Percentiles rank a stretch among this genome's conserved stretches.
Conservation (phyloP, 2,113 vertebrate species). For the Todiramphus chloris region DNA sequence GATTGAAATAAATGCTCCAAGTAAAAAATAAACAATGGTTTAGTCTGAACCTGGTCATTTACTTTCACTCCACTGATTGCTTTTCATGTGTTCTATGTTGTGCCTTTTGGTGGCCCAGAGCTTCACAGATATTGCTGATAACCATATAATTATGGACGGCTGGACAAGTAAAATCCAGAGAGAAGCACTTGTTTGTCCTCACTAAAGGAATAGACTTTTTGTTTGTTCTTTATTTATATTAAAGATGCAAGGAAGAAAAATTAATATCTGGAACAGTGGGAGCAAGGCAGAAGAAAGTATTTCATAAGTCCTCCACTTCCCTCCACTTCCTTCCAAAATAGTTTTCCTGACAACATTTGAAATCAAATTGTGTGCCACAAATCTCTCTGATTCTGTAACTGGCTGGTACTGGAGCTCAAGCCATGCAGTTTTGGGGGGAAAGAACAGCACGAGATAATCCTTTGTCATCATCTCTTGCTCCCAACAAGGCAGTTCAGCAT, state of each 20-base stretch:
- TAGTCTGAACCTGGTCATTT: background rate
- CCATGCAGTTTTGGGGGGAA: background rate
- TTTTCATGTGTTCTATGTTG: background rate
- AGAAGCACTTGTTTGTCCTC: background rate
- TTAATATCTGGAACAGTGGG: background rate
- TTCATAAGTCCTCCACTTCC: background rate
- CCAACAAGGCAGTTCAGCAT: background rate
- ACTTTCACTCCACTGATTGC: background rate
- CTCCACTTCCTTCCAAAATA: background rate
- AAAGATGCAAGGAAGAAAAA: background rate
- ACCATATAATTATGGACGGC: background rate
- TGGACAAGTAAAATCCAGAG: background rate
- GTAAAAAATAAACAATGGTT: background rate
- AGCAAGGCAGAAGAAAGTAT: background rate
- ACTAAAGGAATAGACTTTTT: background rate
- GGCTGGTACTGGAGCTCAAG: background rate
- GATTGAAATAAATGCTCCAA: background rate
- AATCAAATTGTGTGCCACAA: background rate
- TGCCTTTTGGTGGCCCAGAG: background rate
- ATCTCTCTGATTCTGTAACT: background rate
- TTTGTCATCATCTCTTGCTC: background rate
- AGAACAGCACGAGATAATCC: background rate
- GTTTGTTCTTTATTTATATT: background rate
- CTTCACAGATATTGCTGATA: background rate
- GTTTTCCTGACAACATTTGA: background rate